Percentiles rank a stretch among this genome's conserved stretches.
Conservation (phyloP, 2,797 vertebrate species). For the Centroberyx gerrardi region DNA sequence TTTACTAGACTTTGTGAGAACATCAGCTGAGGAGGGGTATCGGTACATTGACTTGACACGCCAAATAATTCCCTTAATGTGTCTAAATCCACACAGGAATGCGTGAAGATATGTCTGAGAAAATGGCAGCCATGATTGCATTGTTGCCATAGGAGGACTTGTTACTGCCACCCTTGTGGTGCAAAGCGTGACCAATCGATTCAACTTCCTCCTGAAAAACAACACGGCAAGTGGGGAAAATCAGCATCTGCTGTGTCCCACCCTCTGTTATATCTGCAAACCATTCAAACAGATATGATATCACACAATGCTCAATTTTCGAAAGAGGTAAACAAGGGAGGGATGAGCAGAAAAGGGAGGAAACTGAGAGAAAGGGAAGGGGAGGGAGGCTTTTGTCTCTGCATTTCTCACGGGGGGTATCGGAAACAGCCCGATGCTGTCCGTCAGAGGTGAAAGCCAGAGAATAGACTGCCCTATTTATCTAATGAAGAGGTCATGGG, state of each 20-base stretch:
- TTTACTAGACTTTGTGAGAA: slow-evolving; percentile 41
- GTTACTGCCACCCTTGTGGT: slow-evolving; percentile 56
- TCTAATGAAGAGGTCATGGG: slow-evolving; percentile 74
- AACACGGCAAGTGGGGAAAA: slow-evolving; percentile 69
- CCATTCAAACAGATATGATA: slow-evolving; percentile 71
- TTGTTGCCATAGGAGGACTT: slow-evolving; percentile 65
- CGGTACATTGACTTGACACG: slow-evolving; percentile 56
- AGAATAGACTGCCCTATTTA: slow-evolving; percentile 76
- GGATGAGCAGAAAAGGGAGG: slow-evolving; percentile 51
- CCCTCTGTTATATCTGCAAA: slow-evolving; percentile 51
- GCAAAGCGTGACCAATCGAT: slow-evolving; percentile 80
- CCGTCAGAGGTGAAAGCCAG: slow-evolving; percentile 67
- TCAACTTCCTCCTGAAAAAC: slow-evolving; percentile 74
- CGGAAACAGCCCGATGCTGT: slow-evolving; percentile 77
- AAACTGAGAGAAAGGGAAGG: slow-evolving; percentile 63
- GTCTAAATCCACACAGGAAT: slow-evolving; percentile 79
- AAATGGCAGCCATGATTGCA: slow-evolving; percentile 63
- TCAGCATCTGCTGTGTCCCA: slow-evolving; percentile 75
- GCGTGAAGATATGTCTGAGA: slow-evolving; percentile 75
- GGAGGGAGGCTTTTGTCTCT: slow-evolving; percentile 68
- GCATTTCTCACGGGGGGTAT: slow-evolving; percentile 73
- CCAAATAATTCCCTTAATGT: slow-evolving; percentile 74
- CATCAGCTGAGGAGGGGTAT: slow-evolving; percentile 40
- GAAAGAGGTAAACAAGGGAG: slow-evolving; percentile 40
- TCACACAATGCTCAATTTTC: slow-evolving; percentile 56